A percentile compares a stretch with the other conserved stretches of the same genome.
These are phyloP conservation scores for Agraylea sexmaculata DNA, from an alignment of 1,140 invertebrate genomes.

Conservation along the genomic window DNA sequence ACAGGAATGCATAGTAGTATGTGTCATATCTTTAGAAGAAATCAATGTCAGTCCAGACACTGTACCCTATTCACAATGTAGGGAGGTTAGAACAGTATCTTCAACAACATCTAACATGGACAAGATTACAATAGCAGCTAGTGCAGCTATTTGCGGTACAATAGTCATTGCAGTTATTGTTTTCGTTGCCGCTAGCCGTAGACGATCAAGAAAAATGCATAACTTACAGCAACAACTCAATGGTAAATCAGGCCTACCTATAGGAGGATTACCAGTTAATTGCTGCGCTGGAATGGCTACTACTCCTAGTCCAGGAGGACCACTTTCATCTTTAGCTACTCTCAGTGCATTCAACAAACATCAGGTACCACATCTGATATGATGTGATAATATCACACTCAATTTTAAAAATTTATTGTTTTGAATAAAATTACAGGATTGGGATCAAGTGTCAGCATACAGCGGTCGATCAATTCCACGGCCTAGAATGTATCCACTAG, in stretches of 20 bases:
- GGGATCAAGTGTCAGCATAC: slow-evolving; percentile 88
- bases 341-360: slow-evolving; percentile 67
- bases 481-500: slow-evolving; percentile 64
- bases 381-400: not conserved
- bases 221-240: slow-evolving; percentile 56
- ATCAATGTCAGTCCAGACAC: slow-evolving; percentile 71
- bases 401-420: not conserved
- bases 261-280: slow-evolving; percentile 55
- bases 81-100: slow-evolving; percentile 74
- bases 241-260: slow-evolving; percentile 50
- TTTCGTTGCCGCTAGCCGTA: slow-evolving; percentile 71
- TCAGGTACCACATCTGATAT: slow-evolving; percentile 36
- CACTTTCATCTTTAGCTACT: slow-evolving; percentile 70
- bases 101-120: slow-evolving; percentile 80
- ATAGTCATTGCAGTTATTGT: slow-evolving; percentile 79
- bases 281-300: slow-evolving; percentile 60
- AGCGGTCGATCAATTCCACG: slow-evolving; percentile 81
- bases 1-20: slow-evolving; percentile 84
- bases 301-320: slow-evolving; percentile 61
- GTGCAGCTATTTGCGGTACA: slow-evolving; percentile 85
- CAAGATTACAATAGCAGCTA: slow-evolving; percentile 86
- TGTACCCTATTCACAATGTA: slow-evolving; percentile 76
- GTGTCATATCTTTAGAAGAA: slow-evolving; percentile 81
- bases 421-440: slow-evolving; percentile 47
- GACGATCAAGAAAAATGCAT: slow-evolving; percentile 61